Evolutionary conservation across 1,140 invertebrate species (phyloP), one percentile per base, ranked within the genome.

Genomic region (Drosophila kurseongensis): DNA sequence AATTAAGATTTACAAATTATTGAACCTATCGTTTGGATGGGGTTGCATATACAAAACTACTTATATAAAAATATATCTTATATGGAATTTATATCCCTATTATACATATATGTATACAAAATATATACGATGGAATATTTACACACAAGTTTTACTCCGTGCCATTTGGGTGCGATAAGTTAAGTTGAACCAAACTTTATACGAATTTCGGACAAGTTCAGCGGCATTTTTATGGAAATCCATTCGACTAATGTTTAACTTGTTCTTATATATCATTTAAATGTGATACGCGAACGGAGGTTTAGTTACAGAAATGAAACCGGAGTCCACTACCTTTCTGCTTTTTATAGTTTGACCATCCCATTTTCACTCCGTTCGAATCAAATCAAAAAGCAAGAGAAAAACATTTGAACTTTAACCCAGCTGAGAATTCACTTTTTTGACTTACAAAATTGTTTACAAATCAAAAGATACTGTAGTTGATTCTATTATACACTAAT

Each of bases 281-380:
- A 52, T 57, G 59, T 65, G 52, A 58, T 75, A 75, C 18, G 7
- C 59, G 47, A 65, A 74, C 51, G 72, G 35, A 57, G 59, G 38
- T 68, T 66, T 52, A 52, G 65, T 68, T 68, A 8, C 35, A 38
- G 4, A 13, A n/a, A n/a, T 13, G 27, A 18, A 42, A 27, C 18
- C n/a, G 13, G 6, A 23, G n/a, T 14, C 29, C 10, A 1, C 14
- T 36, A n/a, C 23, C 38, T 29, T 48, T 9, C 13, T 18, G 14
- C 40, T 27, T 13, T 10, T 16, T 18, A 16, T 54, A 27, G 36
- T 29, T 59, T 52, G 23, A 7, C 16, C 23, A 1, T 42, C 23
- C 44, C 58, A 36, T 3, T 38, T 48, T 61, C 54, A 32, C 71
- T 50, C 66, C 66, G 66, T 68, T 68, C 59, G 35, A 44, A 16